Conservation (phyloP, 2,888 invertebrate genomes). For the Sisyra nigra region DNA sequence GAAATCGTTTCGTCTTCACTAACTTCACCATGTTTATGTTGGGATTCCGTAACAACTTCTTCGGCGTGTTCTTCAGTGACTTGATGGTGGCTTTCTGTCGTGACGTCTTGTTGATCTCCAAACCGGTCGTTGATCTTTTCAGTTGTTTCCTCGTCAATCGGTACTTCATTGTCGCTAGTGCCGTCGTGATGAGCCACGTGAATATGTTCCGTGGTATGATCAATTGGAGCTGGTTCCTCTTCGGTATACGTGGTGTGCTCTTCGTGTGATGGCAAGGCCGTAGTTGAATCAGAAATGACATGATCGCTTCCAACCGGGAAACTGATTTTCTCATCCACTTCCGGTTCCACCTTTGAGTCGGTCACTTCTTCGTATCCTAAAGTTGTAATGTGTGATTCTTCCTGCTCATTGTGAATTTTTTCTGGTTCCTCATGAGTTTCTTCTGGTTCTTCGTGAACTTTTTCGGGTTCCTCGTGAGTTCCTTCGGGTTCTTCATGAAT, state of each 20-base stretch:
- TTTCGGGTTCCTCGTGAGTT: slow-evolving; percentile 8
- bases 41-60: slow-evolving; percentile 10
- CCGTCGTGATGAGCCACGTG: not conserved
- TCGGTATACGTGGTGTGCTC: slow-evolving; percentile 8
- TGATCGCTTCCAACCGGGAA: not conserved
- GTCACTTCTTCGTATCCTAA: slow-evolving; percentile 4
- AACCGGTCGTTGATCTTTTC: slow-evolving; percentile 7
- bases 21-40: slow-evolving; percentile 12
- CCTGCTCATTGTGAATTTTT: not conserved
- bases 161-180: slow-evolving; percentile 4
- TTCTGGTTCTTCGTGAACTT: slow-evolving; percentile 1
- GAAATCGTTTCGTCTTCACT: slow-evolving; percentile 9
- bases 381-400: not conserved
- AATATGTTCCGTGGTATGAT: not conserved
- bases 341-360: slow-evolving; percentile 2
- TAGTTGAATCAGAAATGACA: not conserved
- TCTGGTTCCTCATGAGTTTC: not conserved
- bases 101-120: slow-evolving; percentile 10
- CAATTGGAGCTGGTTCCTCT: slow-evolving; percentile 5
- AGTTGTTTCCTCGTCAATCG: slow-evolving; percentile 8
- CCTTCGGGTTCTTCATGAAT: not conserved
- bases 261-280: not conserved
- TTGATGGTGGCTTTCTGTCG: slow-evolving; percentile 6
- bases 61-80: slow-evolving; percentile 4
- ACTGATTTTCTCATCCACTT: slow-evolving; percentile 1